phyloP scores from a whole-genome alignment of 2,888 invertebrate species.

The Strigamia transsilvanica region DNA sequence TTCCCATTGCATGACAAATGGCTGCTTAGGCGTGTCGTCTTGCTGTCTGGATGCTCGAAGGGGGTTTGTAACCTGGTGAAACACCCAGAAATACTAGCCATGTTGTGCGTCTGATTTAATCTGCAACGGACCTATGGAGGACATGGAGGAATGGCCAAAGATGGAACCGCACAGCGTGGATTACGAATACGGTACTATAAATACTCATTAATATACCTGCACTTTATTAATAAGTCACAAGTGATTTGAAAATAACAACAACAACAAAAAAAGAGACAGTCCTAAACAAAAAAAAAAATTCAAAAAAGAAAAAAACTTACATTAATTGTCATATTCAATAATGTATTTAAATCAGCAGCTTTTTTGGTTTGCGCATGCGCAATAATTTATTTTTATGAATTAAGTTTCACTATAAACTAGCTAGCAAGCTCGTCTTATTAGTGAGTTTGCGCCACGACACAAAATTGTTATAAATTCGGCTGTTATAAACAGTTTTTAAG shows the following conservation, averaged over 20 bases:
- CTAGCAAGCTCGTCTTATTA: no score
- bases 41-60: conserved; percentile 49
- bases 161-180: conserved; percentile 50
- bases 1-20: background rate
- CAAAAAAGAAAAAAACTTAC: no score
- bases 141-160: conserved; percentile 44
- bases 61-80: background rate
- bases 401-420: no score
- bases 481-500: no score
- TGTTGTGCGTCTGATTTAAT: conserved; percentile 1
- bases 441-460: no score
- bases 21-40: conserved; percentile 44
- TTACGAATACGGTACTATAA: conserved; percentile 38
- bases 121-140: background rate
- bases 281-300: no score
- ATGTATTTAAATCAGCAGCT: no score
- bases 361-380: no score
- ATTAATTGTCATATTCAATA: no score
- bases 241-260: background rate
- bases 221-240: background rate
- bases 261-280: background rate
- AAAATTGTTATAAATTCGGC: no score
- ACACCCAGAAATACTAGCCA: background rate
- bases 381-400: no score
- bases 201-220: background rate